These are phyloP conservation scores for Gallinago stenura DNA, from an alignment of 2,797 vertebrate genomes.

Conservation along the genomic window DNA sequence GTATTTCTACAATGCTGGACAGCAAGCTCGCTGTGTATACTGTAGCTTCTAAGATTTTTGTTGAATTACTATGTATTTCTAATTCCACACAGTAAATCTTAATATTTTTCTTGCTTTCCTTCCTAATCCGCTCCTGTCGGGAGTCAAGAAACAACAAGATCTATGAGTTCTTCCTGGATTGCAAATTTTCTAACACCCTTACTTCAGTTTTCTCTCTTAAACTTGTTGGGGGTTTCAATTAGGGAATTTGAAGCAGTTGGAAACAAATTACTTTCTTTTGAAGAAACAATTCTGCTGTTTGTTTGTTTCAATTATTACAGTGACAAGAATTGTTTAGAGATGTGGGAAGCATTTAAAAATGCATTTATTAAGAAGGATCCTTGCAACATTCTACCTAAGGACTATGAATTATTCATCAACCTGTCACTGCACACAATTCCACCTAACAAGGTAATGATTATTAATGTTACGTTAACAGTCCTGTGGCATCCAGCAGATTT, in stretches of 20 bases:
- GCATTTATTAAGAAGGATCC: conserved; percentile 79
- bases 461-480: not conserved
- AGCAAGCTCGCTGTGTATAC: not conserved
- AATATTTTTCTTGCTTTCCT: not conserved
- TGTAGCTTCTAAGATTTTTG: not conserved
- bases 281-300: not conserved
- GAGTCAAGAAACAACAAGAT: not conserved
- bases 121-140: not conserved
- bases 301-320: conserved; percentile 54
- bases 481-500: not conserved
- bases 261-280: not conserved
- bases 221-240: not conserved
- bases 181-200: not conserved
- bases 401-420: conserved; percentile 79
- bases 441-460: conserved; percentile 75
- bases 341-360: conserved; percentile 79
- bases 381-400: conserved; percentile 74
- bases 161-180: not conserved
- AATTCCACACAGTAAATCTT: not conserved
- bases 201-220: not conserved
- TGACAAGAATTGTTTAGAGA: conserved; percentile 79
- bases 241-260: not conserved
- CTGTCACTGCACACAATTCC: conserved; percentile 78
- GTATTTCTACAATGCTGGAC: not conserved
- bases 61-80: not conserved